phyloP scores from a whole-genome alignment of 2,113 vertebrate species.

The Heterocephalus glaber region DNA sequence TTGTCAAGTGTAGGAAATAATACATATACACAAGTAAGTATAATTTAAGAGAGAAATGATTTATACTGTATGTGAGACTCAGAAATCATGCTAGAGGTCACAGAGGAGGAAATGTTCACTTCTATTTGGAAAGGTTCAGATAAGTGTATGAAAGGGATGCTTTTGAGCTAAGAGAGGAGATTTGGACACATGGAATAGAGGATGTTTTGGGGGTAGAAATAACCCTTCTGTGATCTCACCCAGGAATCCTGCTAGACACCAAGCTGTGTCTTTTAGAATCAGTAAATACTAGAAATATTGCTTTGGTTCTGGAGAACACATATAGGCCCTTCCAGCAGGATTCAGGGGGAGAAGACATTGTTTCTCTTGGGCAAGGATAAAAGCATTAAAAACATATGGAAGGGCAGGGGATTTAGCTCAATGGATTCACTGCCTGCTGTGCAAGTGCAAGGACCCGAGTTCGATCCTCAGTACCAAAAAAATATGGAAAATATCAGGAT shows the following conservation, averaged over 20 bases:
- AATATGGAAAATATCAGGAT: neutral
- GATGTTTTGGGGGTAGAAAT: slow-evolving; percentile 5
- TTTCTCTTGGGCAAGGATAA: slow-evolving; percentile 14
- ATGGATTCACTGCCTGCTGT: too few relatives aligned
- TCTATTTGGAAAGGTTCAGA: neutral
- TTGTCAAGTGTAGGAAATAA: slow-evolving; percentile 24
- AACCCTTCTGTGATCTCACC: neutral
- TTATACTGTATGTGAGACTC: neutral
- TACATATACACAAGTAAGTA: neutral
- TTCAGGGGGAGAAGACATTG: neutral
- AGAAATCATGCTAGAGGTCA: slow-evolving; percentile 34
- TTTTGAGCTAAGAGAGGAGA: slow-evolving; percentile 25
- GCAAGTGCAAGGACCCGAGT: too few relatives aligned
- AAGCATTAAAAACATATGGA: slow-evolving; percentile 54
- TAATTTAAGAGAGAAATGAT: slow-evolving; percentile 30
- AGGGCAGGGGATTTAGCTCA: too few relatives aligned
- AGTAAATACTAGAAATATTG: neutral
- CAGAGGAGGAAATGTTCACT: neutral
- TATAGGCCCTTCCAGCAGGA: neutral
- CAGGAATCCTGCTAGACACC: neutral
- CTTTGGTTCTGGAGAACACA: slow-evolving; percentile 41
- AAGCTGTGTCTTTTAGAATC: neutral
- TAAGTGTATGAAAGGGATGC: slow-evolving; percentile 4
- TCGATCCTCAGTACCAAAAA: too few relatives aligned
- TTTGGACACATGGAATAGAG: neutral